Evolutionary conservation across 2,797 vertebrate genomes (phyloP).

Genomic region (Lepilemur ruficaudatus): DNA sequence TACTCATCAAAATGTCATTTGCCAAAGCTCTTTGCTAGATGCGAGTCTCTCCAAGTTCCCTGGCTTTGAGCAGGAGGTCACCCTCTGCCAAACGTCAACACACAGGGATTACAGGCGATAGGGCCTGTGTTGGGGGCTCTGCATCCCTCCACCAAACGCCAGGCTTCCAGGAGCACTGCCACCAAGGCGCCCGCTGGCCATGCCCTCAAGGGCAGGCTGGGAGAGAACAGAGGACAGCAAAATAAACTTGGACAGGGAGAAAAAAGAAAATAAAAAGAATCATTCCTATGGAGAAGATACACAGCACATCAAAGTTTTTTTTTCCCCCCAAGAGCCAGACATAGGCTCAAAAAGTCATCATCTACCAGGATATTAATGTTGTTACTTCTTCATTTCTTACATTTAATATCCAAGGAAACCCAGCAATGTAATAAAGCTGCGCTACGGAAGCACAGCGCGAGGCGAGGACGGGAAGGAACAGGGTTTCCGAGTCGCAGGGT

Average conservation of each 20-base stretch:
- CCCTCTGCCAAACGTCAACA: neutral
- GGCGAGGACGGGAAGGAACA: neutral
- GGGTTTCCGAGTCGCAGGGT: neutral
- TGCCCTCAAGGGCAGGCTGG: neutral
- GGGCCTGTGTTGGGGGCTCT: neutral
- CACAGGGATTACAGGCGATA: neutral
- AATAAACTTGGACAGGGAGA: conserved; percentile 16
- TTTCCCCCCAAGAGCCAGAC: neutral
- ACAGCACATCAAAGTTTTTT: neutral
- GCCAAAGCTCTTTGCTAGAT: conserved; percentile 35
- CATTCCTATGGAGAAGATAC: neutral
- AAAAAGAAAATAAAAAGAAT: neutral
- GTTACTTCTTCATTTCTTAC: conserved; percentile 32
- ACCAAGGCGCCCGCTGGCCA: neutral
- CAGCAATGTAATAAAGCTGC: neutral
- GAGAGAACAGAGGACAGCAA: neutral
- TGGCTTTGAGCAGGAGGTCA: neutral
- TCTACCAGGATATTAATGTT: conserved; percentile 12
- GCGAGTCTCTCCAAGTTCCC: neutral
- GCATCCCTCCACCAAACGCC: neutral
- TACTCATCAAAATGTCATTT: conserved; percentile 58
- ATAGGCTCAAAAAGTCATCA: neutral
- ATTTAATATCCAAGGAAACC: neutral
- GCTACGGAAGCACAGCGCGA: neutral
- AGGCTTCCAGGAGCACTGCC: neutral